Conservation (phyloP, 2,888 invertebrate species). For the Harpagoxenus sublaevis region DNA sequence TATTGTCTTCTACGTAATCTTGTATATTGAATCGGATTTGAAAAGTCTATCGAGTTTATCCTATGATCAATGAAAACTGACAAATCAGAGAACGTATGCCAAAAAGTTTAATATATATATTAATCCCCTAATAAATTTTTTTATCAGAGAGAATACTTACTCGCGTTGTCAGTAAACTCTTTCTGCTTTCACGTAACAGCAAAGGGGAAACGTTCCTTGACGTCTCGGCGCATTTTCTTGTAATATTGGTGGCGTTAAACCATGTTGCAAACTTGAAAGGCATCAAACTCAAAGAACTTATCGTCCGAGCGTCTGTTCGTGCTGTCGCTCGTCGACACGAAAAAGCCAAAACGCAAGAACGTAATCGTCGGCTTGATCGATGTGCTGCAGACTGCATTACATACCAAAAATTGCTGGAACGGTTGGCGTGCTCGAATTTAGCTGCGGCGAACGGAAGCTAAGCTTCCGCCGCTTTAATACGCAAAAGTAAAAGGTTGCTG, state of each 20-base stretch:
- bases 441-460: conserved; percentile 47
- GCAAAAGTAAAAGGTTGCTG: conserved; percentile 44
- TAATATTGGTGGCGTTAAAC: conserved; percentile 45
- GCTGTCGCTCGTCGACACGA: conserved; percentile 55
- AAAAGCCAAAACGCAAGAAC: conserved; percentile 56
- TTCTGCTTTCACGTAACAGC: background rate
- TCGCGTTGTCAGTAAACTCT: conserved; percentile 34
- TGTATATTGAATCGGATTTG: conserved; percentile 7
- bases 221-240: conserved; percentile 20
- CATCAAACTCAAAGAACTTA: conserved; percentile 51
- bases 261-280: conserved; percentile 52
- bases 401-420: conserved; percentile 51
- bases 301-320: conserved; percentile 53
- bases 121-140: conserved; percentile 10
- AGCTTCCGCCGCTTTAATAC: conserved; percentile 38
- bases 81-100: background rate
- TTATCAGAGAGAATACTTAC: conserved; percentile 32
- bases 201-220: conserved; percentile 39
- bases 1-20: background rate
- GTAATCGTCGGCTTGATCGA: conserved; percentile 54
- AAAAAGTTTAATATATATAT: background rate
- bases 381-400: conserved; percentile 53
- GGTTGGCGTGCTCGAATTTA: conserved; percentile 51
- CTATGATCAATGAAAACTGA: background rate
- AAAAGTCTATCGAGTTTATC: conserved; percentile 16